Percentiles rank a stretch among this genome's conserved stretches.
Conservation (phyloP, 2,113 vertebrate genomes). For the Dascyllus trimaculatus region DNA sequence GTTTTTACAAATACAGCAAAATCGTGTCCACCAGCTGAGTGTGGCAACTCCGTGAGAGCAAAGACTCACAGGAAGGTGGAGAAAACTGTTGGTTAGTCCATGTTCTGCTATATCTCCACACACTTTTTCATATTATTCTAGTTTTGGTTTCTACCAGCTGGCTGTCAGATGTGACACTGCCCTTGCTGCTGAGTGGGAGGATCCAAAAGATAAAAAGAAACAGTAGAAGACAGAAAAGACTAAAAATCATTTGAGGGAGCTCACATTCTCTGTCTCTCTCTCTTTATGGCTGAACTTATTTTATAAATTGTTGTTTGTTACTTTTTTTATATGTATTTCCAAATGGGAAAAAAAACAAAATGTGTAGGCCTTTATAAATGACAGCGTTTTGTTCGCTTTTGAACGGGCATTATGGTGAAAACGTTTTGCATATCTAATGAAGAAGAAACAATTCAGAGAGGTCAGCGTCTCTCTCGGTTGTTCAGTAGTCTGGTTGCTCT, state of each 20-base stretch:
- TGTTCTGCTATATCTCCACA: conserved; percentile 92
- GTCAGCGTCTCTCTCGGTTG: conserved; percentile 16
- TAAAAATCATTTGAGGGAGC: conserved; percentile 20
- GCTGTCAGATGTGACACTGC: conserved; percentile 64
- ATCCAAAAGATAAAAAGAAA: conserved; percentile 28
- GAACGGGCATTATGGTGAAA: conserved; percentile 73
- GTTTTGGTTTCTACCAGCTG: conserved; percentile 71
- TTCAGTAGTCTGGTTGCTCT: conserved; percentile 11
- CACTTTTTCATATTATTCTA: conserved; percentile 69
- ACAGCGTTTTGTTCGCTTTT: conserved; percentile 60
- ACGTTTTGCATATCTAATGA: conserved; percentile 84
- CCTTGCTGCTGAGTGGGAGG: conserved; percentile 79
- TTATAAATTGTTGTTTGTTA: conserved; percentile 80
- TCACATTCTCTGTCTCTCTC: neutral
- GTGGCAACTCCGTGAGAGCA: conserved; percentile 34
- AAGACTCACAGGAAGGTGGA: conserved; percentile 45
- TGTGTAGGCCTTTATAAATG: conserved; percentile 67
- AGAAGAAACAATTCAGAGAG: conserved; percentile 79
- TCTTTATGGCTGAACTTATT: conserved; percentile 72
- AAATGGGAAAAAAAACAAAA: conserved; percentile 41
- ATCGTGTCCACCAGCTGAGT: conserved; percentile 17
- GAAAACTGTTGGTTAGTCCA: conserved; percentile 64
- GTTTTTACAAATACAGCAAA: conserved; percentile 26
- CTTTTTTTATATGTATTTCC: conserved; percentile 80
- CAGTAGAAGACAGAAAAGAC: conserved; percentile 24